Conservation (phyloP, 64 coral and sea anemone genomes). For the Stichodactyla helianthus region DNA sequence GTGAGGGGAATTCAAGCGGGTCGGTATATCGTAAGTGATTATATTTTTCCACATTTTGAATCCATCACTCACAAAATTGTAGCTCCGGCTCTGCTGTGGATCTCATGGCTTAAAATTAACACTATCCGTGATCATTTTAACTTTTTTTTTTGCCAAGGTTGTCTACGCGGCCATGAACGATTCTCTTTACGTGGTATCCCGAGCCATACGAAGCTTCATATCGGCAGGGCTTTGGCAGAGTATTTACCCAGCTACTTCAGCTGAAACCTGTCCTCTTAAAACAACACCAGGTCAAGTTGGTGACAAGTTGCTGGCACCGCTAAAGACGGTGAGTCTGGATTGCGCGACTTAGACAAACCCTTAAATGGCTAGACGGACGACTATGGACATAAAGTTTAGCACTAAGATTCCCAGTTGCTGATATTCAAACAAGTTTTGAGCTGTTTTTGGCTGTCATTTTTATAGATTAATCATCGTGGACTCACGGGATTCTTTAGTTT, state of each 20-base stretch:
- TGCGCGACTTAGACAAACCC: not conserved
- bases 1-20: no score
- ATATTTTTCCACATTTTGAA: no score
- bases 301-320: not conserved
- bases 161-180: slow-evolving; percentile 13
- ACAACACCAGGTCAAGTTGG: not conserved
- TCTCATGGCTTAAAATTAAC: no score
- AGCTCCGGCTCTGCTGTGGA: no score
- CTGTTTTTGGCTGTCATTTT: not conserved
- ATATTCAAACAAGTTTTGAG: not conserved
- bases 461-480: slow-evolving; percentile 42
- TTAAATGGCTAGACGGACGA: not conserved
- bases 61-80: no score
- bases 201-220: not conserved
- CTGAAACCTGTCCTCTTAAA: not conserved
- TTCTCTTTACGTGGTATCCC: not conserved
- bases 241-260: not conserved
- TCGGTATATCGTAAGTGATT: no score
- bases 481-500: slow-evolving; percentile 59
- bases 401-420: not conserved
- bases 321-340: not conserved
- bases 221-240: not conserved
- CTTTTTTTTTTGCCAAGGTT: not conserved
- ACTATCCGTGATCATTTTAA: not conserved
- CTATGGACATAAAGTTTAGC: no score